These are phyloP conservation scores for Alloplasta piceator DNA, from an alignment of 2,888 invertebrate species.

Conservation along the genomic window DNA sequence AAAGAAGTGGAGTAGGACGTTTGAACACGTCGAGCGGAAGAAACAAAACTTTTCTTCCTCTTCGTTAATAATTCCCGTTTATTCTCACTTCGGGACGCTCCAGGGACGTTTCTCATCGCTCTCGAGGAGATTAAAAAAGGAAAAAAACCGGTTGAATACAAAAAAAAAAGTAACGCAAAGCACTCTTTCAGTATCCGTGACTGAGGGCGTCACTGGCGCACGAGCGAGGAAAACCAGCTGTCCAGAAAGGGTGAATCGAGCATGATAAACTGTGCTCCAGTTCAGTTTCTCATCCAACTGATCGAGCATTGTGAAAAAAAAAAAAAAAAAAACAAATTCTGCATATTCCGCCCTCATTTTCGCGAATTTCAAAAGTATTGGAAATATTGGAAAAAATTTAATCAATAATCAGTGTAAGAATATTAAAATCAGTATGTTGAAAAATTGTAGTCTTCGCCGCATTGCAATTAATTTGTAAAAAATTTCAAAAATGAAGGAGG, in stretches of 20 bases:
- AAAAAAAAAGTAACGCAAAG: conserved; percentile 2
- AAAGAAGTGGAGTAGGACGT: conserved; percentile 39
- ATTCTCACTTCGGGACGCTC: conserved; percentile 43
- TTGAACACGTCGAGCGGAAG: conserved; percentile 3
- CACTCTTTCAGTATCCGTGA: not conserved
- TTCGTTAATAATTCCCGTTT: conserved; percentile 49
- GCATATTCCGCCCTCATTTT: not conserved
- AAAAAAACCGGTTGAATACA: not conserved
- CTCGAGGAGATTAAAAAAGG: conserved; percentile 28
- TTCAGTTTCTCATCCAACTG: not conserved
- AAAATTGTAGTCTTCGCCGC: not conserved
- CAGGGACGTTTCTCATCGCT: conserved; percentile 13
- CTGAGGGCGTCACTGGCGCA: not conserved
- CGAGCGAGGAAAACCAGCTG: not conserved
- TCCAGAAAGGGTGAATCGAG: conserved; percentile 2
- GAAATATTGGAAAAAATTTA: not conserved
- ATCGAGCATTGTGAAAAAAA: conserved; percentile 5
- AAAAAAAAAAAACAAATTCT: not conserved
- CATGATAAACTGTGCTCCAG: not conserved
- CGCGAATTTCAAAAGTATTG: not conserved
- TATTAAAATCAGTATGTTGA: not conserved
- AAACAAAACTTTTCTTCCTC: conserved; percentile 13
- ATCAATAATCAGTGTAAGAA: not conserved
- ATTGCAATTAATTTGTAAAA: not conserved
- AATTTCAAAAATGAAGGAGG: too few relatives aligned